Evolutionary conservation across 2,113 vertebrate genomes (phyloP), one percentile per base, ranked within the genome.

Genomic region (Coturnix japonica): DNA sequence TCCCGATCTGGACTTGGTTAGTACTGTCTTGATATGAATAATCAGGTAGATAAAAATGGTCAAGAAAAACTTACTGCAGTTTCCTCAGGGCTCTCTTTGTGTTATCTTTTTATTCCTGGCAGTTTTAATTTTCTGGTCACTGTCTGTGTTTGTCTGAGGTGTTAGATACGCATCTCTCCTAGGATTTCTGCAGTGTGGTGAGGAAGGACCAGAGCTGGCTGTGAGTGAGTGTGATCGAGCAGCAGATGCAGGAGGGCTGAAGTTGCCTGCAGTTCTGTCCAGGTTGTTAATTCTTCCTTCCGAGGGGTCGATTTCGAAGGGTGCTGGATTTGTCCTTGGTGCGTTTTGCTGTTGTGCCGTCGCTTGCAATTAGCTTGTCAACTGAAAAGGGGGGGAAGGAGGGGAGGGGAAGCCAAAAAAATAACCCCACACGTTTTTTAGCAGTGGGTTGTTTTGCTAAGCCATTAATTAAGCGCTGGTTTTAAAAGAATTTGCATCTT

Each of bases 1-100:
- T 87, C 94, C 93, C 22, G 92, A 87, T 93, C 95, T 91, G 96
- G 95, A 96, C 95, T 96, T 91, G 94, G 92, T 95, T 95, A 96
- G 94, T 96, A 93, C 96, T 96, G 92, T 72, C 96, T 95, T 92
- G 92, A 46, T 67, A 25, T 8, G 85, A 92, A 92, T 89, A 70
- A 94, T 91, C 92, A 94, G 89, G 85, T 91, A 93, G 94, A 91
- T 66, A 51, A 77, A 94, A 91, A 89, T 25, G 19, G 59, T 57
- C 86, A 73, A 89, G 89, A 87, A 96, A 95, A 96, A 95, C 92
- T 95, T 87, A 80, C 87, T 87, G 91, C 85, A 89, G 9, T 74
- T 89, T 93, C 91, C 91, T 91, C 93, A n/a, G 89, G 73, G 75
- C 56, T 94, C 51, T 89, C 67, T 89, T 23, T 82, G 84, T 69